These are phyloP conservation scores for Oryzias sinensis DNA, from an alignment of 2,797 vertebrate genomes.

Conservation along the genomic window DNA sequence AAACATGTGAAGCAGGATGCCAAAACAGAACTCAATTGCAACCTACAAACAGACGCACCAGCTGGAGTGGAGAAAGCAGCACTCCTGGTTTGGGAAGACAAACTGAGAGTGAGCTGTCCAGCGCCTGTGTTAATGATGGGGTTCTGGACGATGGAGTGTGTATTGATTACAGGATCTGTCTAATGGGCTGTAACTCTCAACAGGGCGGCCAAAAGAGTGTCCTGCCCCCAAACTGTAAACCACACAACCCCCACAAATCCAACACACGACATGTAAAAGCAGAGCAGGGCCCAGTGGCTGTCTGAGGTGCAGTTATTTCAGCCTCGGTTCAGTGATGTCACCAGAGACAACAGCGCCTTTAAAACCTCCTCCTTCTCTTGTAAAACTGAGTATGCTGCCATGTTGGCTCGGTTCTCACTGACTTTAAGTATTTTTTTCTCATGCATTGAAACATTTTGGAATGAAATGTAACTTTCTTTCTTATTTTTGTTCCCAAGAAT, in stretches of 20 bases:
- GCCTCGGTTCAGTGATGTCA: slow-evolving; percentile 43
- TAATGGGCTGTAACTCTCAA: slow-evolving; percentile 73
- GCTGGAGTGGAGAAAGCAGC: slow-evolving; percentile 60
- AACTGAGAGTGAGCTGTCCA: slow-evolving; percentile 54
- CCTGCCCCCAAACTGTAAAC: slow-evolving; percentile 66
- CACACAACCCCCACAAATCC: slow-evolving; percentile 61
- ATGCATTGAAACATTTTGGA: neutral
- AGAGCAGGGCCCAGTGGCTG: slow-evolving; percentile 42
- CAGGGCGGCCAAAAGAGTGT: slow-evolving; percentile 57
- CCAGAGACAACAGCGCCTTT: slow-evolving; percentile 43
- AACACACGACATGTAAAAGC: slow-evolving; percentile 46
- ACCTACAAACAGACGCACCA: slow-evolving; percentile 65
- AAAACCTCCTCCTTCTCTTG: slow-evolving; percentile 55
- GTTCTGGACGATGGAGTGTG: slow-evolving; percentile 56
- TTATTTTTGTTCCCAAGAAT: neutral
- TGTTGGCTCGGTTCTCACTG: slow-evolving; percentile 12
- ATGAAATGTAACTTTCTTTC: neutral
- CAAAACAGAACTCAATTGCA: slow-evolving; percentile 60
- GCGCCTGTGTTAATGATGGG: slow-evolving; percentile 66
- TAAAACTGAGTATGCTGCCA: slow-evolving; percentile 41
- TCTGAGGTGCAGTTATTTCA: slow-evolving; percentile 56
- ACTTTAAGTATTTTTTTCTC: neutral
- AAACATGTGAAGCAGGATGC: slow-evolving; percentile 67
- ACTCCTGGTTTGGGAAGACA: slow-evolving; percentile 62
- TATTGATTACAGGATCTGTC: slow-evolving; percentile 81